phyloP scores from a whole-genome alignment of 2,113 vertebrate species.

The Varanus salvator region DNA sequence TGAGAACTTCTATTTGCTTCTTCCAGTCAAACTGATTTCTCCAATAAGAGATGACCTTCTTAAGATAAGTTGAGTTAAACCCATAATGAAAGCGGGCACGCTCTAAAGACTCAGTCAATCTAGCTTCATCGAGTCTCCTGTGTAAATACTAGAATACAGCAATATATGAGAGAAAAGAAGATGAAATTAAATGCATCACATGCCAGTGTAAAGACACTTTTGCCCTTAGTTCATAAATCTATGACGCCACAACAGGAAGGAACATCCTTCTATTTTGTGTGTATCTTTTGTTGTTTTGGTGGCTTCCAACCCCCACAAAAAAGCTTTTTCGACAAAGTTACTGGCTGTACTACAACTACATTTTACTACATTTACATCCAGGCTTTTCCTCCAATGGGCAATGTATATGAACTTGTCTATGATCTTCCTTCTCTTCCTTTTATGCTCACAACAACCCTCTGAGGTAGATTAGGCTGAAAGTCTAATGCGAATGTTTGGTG shows the following conservation, averaged over 20 bases:
- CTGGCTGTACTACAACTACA: too few relatives aligned
- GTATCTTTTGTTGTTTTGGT: slow-evolving; percentile 3
- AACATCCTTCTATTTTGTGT: slow-evolving; percentile 2
- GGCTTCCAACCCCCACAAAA: neutral
- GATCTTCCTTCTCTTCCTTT: too few relatives aligned
- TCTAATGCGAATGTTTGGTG: too few relatives aligned
- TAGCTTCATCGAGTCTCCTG: slow-evolving; percentile 74
- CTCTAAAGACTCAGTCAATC: slow-evolving; percentile 74
- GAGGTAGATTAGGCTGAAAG: too few relatives aligned
- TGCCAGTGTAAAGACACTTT: neutral
- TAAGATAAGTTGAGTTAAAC: slow-evolving; percentile 71
- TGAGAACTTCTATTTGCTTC: slow-evolving; percentile 81
- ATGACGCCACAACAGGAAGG: neutral
- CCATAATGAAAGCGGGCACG: slow-evolving; percentile 79
- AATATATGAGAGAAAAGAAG: neutral
- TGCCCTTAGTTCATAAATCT: neutral
- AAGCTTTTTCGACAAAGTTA: too few relatives aligned
- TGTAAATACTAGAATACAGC: slow-evolving; percentile 73
- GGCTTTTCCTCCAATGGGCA: too few relatives aligned
- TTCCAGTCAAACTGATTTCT: slow-evolving; percentile 80
- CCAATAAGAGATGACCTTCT: slow-evolving; percentile 80
- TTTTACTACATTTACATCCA: too few relatives aligned
- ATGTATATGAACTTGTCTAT: too few relatives aligned
- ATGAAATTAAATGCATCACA: neutral
- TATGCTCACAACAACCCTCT: too few relatives aligned